Percentiles rank a stretch among this genome's conserved stretches.
phyloP scores from a whole-genome alignment of 2,888 invertebrate genomes.

The Azorinus chamasolen region DNA sequence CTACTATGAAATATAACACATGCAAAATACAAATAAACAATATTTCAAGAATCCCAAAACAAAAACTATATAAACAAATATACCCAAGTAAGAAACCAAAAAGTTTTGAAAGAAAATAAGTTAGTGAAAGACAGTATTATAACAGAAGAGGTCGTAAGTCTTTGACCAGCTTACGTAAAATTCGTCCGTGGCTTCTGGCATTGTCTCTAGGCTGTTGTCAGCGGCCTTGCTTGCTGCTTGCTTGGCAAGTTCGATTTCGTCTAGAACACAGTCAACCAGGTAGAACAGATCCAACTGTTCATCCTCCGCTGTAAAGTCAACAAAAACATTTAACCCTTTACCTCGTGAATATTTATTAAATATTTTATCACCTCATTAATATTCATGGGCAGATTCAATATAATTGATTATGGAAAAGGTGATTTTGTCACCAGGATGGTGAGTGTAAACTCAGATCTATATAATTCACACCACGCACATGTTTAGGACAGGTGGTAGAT shows the following conservation, averaged over 20 bases:
- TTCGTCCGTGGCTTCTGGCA: conserved; percentile 41
- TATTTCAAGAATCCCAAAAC: not conserved
- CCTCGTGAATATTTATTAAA: no score
- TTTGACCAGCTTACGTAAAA: conserved; percentile 33
- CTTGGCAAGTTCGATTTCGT: conserved; percentile 49
- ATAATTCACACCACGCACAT: no score
- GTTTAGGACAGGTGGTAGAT: no score
- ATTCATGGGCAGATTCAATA: no score
- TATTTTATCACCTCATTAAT: no score
- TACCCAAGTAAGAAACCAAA: not conserved
- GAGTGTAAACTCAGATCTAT: no score
- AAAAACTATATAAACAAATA: conserved; percentile 1
- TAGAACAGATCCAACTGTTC: conserved; percentile 54
- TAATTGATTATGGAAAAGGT: no score
- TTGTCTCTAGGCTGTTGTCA: conserved; percentile 19
- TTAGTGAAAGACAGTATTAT: no score
- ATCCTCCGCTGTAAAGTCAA: conserved; percentile 39
- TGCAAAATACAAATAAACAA: not conserved
- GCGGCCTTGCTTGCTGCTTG: conserved; percentile 8
- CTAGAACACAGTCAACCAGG: conserved; percentile 52
- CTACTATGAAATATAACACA: no score
- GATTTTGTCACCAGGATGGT: no score
- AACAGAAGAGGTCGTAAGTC: no score
- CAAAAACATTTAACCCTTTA: not conserved
- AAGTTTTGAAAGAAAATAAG: not conserved